Evolutionary conservation across 2,888 invertebrate genomes (phyloP), one percentile per base, ranked within the genome.

Genomic region (Cremastinae sp.): DNA sequence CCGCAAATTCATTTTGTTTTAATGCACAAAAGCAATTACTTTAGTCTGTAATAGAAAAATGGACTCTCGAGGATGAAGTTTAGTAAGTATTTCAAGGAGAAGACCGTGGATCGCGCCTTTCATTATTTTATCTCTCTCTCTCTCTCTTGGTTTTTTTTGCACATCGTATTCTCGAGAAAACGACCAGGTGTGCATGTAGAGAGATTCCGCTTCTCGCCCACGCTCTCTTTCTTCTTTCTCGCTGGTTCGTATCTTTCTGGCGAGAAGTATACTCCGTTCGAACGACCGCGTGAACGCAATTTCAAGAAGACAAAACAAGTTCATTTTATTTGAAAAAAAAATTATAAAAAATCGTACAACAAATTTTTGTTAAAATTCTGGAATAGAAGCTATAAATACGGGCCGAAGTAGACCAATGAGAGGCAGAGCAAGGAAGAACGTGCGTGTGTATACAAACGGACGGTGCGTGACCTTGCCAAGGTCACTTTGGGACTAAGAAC

Each of bases 391-490:
- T 16, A 28, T 14, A 43, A 37, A 62, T 16, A 47, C 56, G 35
- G 28, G 12, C 18, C 18, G 5, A 49, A 2, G 39, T 37, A 9
- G 51, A 39, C n/a, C 28, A 55, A n/a, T 35, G 45, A 47, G 51
- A 77, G 53, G 69, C 51, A 75, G 20, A 49, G 64, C 58, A 16
- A 78, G 56, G 71, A 75, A 16, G 61, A 12, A 20, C 7, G 55
- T 81, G 81, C 81, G 49, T 22, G 53, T 3, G 28, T 53, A 5
- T 28, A 5, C 28, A 28, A 3, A 5, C n/a, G 81, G 83, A 81
- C 79, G 82, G 82, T 80, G 82, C 82, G 79, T 86, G 83, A 88
- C 86, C 87, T 88, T 88, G 84, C 62, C 87, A 86, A 88, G 86
- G 86, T 85, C 84, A 86, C 81, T 78, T n/a, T 79, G 69, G 74